Conservation (phyloP, 1,140 invertebrate species). For the Drosophila busckii region DNA sequence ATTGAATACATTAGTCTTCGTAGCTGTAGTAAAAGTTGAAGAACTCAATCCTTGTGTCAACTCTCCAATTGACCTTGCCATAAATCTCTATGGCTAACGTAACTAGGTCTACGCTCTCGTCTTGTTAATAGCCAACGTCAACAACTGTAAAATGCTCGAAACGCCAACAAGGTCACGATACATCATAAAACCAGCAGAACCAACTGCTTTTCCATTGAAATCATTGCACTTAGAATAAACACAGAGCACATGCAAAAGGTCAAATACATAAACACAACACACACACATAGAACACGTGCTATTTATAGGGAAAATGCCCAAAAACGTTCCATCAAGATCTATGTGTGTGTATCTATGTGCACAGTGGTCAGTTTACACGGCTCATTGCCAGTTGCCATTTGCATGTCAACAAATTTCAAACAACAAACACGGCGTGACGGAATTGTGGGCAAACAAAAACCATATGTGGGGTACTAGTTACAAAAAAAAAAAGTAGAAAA, state of each 20-base stretch:
- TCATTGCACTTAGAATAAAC: constrained; percentile 56
- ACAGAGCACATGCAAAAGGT: constrained; percentile 52
- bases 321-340: constrained; percentile 35
- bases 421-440: constrained; percentile 48
- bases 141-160: constrained; percentile 36
- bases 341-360: constrained; percentile 54
- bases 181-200: constrained; percentile 41
- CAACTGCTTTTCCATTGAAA: constrained; percentile 48
- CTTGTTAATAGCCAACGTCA: constrained; percentile 50
- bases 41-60: no score
- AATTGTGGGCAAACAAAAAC: constrained; percentile 62
- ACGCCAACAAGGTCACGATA: constrained; percentile 57
- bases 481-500: no score
- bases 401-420: constrained; percentile 61
- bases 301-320: constrained; percentile 62
- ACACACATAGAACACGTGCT: constrained; percentile 58
- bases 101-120: background rate
- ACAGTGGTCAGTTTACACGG: constrained; percentile 54
- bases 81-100: constrained; percentile 5
- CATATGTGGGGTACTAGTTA: constrained; percentile 53
- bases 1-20: constrained; percentile 1
- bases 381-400: constrained; percentile 65
- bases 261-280: constrained; percentile 38
- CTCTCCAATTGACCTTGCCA: constrained; percentile 28
- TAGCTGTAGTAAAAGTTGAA: no score